These are phyloP conservation scores for Equus przewalskii DNA, from an alignment of 2,113 vertebrate species.

Conservation along the genomic window DNA sequence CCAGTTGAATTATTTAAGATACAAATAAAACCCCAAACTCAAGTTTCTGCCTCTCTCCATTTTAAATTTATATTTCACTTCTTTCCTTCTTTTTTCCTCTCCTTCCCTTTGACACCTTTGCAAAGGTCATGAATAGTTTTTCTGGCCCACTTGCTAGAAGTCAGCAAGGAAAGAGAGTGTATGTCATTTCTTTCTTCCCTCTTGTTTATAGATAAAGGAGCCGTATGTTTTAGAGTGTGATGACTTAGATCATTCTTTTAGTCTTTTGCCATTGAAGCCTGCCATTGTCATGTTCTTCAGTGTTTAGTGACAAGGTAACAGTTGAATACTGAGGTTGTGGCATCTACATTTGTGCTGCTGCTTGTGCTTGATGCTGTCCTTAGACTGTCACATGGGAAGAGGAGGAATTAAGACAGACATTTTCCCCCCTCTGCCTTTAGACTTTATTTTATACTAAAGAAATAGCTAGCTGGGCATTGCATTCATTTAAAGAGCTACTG, in stretches of 20 bases:
- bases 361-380: not conserved
- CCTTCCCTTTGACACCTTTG: not conserved
- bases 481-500: slow-evolving; percentile 48
- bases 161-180: not conserved
- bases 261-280: not conserved
- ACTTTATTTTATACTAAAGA: slow-evolving; percentile 34
- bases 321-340: not conserved
- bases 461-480: not conserved
- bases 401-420: not conserved
- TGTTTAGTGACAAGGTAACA: not conserved
- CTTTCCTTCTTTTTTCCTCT: not conserved
- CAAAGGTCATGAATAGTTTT: not conserved
- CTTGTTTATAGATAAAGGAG: not conserved
- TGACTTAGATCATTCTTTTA: not conserved
- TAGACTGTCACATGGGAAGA: not conserved
- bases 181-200: not conserved
- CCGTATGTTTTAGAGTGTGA: not conserved
- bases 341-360: not conserved
- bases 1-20: slow-evolving; percentile 18
- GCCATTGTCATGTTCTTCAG: not conserved
- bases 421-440: not conserved
- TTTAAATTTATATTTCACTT: not conserved
- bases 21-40: not conserved
- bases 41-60: not conserved
- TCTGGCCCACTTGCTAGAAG: not conserved